These are phyloP conservation scores for Zaprionus inermis DNA, from an alignment of 1,140 invertebrate species.

Conservation along the genomic window DNA sequence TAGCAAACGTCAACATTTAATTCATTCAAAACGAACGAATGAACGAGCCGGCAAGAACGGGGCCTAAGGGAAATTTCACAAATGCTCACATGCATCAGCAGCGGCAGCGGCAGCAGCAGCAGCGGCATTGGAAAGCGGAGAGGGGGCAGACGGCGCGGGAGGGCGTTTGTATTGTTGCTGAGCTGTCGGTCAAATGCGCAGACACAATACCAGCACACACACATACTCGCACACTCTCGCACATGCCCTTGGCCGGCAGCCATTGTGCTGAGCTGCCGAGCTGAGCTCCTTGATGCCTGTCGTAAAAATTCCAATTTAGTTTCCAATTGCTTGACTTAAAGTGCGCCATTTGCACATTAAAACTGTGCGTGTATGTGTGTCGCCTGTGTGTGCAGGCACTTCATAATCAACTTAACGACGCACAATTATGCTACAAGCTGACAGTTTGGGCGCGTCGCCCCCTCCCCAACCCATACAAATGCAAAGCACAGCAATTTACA, in stretches of 20 bases:
- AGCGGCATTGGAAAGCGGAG: not conserved
- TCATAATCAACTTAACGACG: conserved; percentile 81
- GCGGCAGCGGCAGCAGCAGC: not conserved
- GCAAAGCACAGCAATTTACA: conserved; percentile 74
- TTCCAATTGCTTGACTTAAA: conserved; percentile 81
- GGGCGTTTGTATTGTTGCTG: conserved; percentile 34
- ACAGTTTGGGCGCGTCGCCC: conserved; percentile 52
- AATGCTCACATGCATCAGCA: conserved; percentile 56
- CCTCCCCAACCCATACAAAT: conserved; percentile 40
- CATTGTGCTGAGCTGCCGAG: conserved; percentile 42
- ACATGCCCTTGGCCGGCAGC: conserved; percentile 35
- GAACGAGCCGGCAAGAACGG: conserved; percentile 35
- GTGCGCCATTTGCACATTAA: conserved; percentile 72
- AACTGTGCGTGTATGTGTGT: conserved; percentile 33
- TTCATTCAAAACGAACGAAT: conserved; percentile 32
- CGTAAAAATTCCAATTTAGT: conserved; percentile 82
- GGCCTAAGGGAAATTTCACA: conserved; percentile 77
- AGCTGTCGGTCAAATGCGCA: conserved; percentile 70
- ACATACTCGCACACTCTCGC: conserved; percentile 23
- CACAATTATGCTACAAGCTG: conserved; percentile 78
- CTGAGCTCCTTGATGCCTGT: conserved; percentile 63
- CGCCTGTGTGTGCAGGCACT: conserved; percentile 44
- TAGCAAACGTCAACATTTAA: conserved; percentile 64
- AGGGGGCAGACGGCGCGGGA: not conserved
- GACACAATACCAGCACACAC: conserved; percentile 54